These are phyloP conservation scores for Oreochromis grahami DNA, from an alignment of 2,797 vertebrate genomes.

Conservation along the genomic window DNA sequence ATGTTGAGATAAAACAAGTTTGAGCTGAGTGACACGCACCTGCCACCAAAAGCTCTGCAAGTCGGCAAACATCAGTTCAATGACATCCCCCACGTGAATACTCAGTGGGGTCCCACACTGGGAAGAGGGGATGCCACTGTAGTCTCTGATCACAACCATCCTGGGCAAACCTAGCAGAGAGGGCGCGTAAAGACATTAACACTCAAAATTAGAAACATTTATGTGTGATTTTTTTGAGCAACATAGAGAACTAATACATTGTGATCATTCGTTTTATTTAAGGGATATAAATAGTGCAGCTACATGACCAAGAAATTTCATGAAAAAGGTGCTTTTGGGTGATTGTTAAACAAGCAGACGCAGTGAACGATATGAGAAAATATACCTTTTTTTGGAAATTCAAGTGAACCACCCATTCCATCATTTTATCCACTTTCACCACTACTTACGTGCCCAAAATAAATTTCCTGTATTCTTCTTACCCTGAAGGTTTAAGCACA, in stretches of 20 bases:
- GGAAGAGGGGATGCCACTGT: constrained; percentile 81
- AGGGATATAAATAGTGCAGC: neutral
- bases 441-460: neutral
- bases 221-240: neutral
- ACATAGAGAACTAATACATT: neutral
- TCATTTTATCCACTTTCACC: neutral
- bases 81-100: constrained; percentile 84
- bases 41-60: constrained; percentile 92
- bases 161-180: constrained; percentile 82
- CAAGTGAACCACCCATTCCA: neutral
- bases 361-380: neutral
- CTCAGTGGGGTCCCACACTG: constrained; percentile 82
- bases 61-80: constrained; percentile 88
- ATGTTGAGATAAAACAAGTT: constrained; percentile 39
- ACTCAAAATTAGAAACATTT: neutral
- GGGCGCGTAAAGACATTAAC: constrained; percentile 10
- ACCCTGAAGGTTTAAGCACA: neutral
- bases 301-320: neutral
- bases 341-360: neutral
- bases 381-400: neutral
- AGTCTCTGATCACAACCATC: constrained; percentile 89
- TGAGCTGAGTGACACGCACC: constrained; percentile 73
- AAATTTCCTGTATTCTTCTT: neutral
- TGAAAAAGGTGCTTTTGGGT: neutral
- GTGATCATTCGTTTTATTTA: neutral